Conservation (phyloP, 2,888 invertebrate genomes). For the Andricus curvator region DNA sequence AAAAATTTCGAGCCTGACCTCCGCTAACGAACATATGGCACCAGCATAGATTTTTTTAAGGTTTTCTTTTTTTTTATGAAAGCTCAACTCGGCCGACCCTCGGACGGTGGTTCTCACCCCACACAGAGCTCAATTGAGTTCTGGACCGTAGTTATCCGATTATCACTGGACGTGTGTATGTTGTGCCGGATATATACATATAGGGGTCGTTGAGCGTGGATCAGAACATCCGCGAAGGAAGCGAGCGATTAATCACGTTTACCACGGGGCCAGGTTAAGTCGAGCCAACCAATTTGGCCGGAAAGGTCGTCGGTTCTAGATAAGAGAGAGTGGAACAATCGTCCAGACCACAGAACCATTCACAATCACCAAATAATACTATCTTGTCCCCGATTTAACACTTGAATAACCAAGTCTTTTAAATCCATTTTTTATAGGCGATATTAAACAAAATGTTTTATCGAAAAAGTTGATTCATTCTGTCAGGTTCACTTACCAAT, state of each 20-base stretch:
- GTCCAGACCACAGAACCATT: conserved; percentile 54
- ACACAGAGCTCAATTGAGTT: conserved; percentile 66
- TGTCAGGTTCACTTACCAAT: not conserved
- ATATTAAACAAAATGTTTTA: not conserved
- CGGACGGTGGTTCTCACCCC: conserved; percentile 3
- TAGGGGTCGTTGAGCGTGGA: conserved; percentile 22
- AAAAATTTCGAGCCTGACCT: not conserved
- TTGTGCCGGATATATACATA: conserved; percentile 46
- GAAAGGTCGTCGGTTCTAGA: conserved; percentile 72
- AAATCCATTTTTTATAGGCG: not conserved
- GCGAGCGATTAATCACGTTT: conserved; percentile 72
- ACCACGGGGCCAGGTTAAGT: conserved; percentile 58
- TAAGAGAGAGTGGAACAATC: conserved; percentile 64
- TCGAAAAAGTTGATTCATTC: not conserved
- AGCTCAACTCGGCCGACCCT: not conserved
- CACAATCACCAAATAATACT: conserved; percentile 64
- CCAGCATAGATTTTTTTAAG: not conserved
- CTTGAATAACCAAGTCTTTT: not conserved
- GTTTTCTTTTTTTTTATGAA: not conserved
- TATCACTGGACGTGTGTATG: conserved; percentile 60
- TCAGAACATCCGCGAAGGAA: conserved; percentile 57
- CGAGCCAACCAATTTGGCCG: conserved; percentile 70
- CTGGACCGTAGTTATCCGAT: conserved; percentile 70
- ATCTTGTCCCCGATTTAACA: conserved; percentile 53
- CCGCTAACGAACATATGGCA: not conserved